Evolutionary conservation across 1,140 invertebrate species (phyloP), one percentile per base, ranked within the genome.

Genomic region (Drosophila prosaltans): DNA sequence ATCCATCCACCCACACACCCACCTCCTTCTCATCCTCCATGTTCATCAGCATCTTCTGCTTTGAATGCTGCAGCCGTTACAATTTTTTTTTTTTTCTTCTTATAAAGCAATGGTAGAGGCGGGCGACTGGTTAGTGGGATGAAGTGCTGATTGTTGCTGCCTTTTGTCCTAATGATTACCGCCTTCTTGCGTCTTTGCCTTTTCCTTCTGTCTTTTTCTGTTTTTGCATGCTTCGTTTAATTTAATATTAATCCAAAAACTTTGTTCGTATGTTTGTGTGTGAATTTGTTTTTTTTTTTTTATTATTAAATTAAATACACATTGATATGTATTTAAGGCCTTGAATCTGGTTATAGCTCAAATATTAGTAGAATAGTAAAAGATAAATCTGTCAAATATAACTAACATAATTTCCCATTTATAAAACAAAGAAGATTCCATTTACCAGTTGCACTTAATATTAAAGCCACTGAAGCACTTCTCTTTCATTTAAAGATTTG

Each of bases 201-300:
- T 7, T 2, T 8, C 8, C 11, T 16, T n/a, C 4, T 43, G 8
- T 43, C n/a, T 26, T 26, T 51, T 10, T 24, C 6, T 24, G 7
- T 88, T 88, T 83, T 89, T 83, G 77, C 80, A 89, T 78, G 89
- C 81, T 91, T 91, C 89, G 89, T 91, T 91, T 91, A 91, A 91
- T 91, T 91, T 91, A 91, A 91, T 91, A 91, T 91, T 91, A 91
- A 90, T 90, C 81, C 81, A 81, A 81, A 85, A 89, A 89, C 68
- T 88, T 89, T 83, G 78, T 86, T 86, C 86, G 79, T 70, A 57
- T 81, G 67, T 77, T 69, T 67, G 74, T 81, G 60, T 68, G 72
- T 32, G 43, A 62, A 11, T 66, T 72, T 16, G 16, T 16, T 16
- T 16, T 16, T 16, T 40, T 67, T 57, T 28, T 68, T 65, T 68